Conservation (phyloP, 2,888 invertebrate genomes). For the Dorcus parallelipipedus region DNA sequence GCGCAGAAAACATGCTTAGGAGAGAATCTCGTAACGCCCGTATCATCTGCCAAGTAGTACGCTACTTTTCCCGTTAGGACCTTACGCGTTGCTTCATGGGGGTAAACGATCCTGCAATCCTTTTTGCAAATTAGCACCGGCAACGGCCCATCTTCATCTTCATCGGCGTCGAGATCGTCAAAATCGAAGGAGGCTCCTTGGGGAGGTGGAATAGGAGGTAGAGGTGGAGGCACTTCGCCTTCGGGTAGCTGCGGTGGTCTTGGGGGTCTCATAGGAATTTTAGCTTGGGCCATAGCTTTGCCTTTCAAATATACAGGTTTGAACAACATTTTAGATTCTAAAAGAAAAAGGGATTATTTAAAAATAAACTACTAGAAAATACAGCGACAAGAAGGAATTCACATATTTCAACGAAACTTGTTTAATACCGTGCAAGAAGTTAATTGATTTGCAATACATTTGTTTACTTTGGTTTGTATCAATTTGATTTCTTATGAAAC, state of each 20-base stretch:
- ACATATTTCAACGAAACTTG: no score
- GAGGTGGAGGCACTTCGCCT: conserved; percentile 24
- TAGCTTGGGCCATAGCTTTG: conserved; percentile 33
- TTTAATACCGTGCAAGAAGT: no score
- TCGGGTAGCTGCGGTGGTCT: conserved; percentile 14
- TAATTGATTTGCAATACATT: no score
- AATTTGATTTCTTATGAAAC: no score
- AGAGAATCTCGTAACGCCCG: conserved; percentile 64
- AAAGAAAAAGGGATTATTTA: neutral
- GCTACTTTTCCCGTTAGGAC: conserved; percentile 72
- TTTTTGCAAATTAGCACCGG: conserved; percentile 43
- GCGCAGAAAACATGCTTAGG: conserved; percentile 75
- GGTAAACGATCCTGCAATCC: conserved; percentile 71
- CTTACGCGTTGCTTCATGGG: conserved; percentile 70
- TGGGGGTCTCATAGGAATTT: conserved; percentile 32
- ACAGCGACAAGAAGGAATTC: no score
- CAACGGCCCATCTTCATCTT: conserved; percentile 28
- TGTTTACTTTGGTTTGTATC: no score
- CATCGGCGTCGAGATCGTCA: conserved; percentile 5
- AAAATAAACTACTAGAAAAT: no score
- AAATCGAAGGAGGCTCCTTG: conserved; percentile 24
- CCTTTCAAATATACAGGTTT: conserved; percentile 38
- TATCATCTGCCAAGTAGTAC: conserved; percentile 73
- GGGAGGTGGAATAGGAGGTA: conserved; percentile 17
- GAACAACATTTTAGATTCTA: conserved; percentile 9